These are phyloP conservation scores for Andrena fulva DNA, from an alignment of 2,888 invertebrate genomes.

Conservation along the genomic window DNA sequence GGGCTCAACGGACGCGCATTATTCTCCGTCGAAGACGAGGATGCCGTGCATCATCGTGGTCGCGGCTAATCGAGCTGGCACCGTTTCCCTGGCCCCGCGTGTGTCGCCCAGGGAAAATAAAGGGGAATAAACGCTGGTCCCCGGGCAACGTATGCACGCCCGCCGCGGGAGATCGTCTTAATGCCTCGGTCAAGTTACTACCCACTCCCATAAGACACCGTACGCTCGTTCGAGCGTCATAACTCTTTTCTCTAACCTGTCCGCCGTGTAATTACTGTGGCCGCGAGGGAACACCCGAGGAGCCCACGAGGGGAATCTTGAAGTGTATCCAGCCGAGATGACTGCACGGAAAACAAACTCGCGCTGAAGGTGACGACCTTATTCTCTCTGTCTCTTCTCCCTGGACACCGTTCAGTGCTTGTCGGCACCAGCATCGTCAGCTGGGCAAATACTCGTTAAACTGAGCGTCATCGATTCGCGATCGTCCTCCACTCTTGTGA, in stretches of 20 bases:
- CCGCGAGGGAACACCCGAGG: slow-evolving; percentile 21
- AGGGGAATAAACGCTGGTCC: slow-evolving; percentile 50
- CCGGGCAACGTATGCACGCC: slow-evolving; percentile 72
- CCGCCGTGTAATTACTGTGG: slow-evolving; percentile 75
- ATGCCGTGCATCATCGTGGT: slow-evolving; percentile 57
- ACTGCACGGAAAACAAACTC: slow-evolving; percentile 35
- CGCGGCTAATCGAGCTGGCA: slow-evolving; percentile 62
- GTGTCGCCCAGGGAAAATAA: slow-evolving; percentile 50
- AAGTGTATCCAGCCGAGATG: slow-evolving; percentile 19
- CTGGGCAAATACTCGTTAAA: not conserved
- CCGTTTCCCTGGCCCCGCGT: slow-evolving; percentile 44
- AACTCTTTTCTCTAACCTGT: slow-evolving; percentile 77
- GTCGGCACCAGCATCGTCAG: no score
- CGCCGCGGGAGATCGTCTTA: slow-evolving; percentile 77
- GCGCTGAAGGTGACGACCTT: slow-evolving; percentile 13
- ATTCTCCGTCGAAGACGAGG: slow-evolving; percentile 10
- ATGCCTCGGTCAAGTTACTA: slow-evolving; percentile 75
- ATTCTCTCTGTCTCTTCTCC: not conserved
- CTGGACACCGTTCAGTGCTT: not conserved
- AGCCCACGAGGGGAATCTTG: slow-evolving; percentile 24
- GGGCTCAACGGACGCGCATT: not conserved
- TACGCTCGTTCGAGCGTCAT: slow-evolving; percentile 71
- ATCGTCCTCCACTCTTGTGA: not conserved
- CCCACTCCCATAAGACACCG: slow-evolving; percentile 77
- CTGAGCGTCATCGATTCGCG: not conserved